Conservation (phyloP, 2,888 invertebrate genomes). For the Scelioninae gen. 1 region DNA sequence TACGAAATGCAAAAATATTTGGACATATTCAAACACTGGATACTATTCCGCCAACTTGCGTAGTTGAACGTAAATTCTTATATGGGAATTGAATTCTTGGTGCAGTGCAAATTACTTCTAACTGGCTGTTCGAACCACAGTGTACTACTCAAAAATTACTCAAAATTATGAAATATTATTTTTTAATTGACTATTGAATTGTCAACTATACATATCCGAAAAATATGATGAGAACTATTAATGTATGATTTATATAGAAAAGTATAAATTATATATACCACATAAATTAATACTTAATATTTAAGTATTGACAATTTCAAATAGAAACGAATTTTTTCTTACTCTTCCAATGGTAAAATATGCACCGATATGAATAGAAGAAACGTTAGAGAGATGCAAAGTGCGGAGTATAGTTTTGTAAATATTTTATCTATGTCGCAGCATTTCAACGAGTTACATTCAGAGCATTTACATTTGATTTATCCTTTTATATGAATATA, state of each 20-base stretch:
- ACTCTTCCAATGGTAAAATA: constrained; percentile 6
- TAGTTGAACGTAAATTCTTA: constrained; percentile 51
- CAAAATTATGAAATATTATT: too few relatives aligned
- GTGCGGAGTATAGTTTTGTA: constrained; percentile 25
- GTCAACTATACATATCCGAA: too few relatives aligned
- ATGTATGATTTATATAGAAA: too few relatives aligned
- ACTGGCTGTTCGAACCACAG: neutral
- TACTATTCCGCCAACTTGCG: constrained; percentile 43
- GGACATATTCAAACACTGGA: constrained; percentile 62
- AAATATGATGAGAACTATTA: too few relatives aligned
- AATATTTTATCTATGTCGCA: constrained; percentile 20
- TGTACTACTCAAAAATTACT: too few relatives aligned
- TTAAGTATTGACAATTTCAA: constrained; percentile 15
- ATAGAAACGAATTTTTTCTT: constrained; percentile 6
- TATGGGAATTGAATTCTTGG: constrained; percentile 34
- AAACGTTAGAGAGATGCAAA: constrained; percentile 18
- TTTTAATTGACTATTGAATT: too few relatives aligned
- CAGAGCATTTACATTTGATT: constrained; percentile 39
- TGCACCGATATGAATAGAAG: constrained; percentile 10
- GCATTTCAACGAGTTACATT: constrained; percentile 26
- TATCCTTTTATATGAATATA: constrained; percentile 29
- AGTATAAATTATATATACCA: too few relatives aligned
- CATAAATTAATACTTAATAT: constrained; percentile 14
- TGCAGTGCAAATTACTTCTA: constrained; percentile 22
- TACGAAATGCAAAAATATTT: constrained; percentile 77